Percentiles rank a stretch among this genome's conserved stretches.
These are phyloP conservation scores for Stratiomys singularior DNA, from an alignment of 2,888 invertebrate genomes.

Conservation along the genomic window DNA sequence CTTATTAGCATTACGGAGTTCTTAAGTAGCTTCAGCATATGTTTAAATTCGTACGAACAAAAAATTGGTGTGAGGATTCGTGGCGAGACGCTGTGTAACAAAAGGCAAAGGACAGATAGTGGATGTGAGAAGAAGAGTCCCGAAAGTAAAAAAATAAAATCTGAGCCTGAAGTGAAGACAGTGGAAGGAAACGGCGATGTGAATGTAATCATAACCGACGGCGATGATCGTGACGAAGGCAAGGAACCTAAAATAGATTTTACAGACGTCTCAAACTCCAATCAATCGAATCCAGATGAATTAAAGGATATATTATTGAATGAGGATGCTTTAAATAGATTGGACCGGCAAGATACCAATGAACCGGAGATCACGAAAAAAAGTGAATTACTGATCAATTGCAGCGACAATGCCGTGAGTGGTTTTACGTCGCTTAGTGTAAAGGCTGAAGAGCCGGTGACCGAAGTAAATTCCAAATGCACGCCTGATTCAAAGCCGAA, in stretches of 20 bases:
- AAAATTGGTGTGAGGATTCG: conserved; percentile 71
- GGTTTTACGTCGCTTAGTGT: not conserved
- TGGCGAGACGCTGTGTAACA: conserved; percentile 63
- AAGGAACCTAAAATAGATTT: conserved; percentile 59
- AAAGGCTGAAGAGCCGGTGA: not conserved
- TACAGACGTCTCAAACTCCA: conserved; percentile 51
- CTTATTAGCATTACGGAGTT: conserved; percentile 80
- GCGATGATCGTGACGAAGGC: not conserved
- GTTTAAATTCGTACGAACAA: conserved; percentile 80
- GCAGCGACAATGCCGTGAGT: conserved; percentile 32
- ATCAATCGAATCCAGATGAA: conserved; percentile 29
- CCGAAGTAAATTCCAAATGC: not conserved
- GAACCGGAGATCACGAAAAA: conserved; percentile 34
- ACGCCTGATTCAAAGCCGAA: conserved; percentile 22
- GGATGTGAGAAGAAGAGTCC: conserved; percentile 67
- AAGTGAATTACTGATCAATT: conserved; percentile 3
- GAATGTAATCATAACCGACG: not conserved
- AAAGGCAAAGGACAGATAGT: conserved; percentile 71
- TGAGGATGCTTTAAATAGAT: conserved; percentile 23
- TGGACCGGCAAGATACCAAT: conserved; percentile 44
- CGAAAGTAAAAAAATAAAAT: conserved; percentile 67
- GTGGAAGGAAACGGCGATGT: not conserved
- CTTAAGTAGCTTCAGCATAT: conserved; percentile 80
- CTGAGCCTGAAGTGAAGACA: conserved; percentile 55
- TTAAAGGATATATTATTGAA: conserved; percentile 1